Base-by-base conservation (phyloP, 2,797 vertebrate species). In the Chiloscyllium punctatum region DNA sequence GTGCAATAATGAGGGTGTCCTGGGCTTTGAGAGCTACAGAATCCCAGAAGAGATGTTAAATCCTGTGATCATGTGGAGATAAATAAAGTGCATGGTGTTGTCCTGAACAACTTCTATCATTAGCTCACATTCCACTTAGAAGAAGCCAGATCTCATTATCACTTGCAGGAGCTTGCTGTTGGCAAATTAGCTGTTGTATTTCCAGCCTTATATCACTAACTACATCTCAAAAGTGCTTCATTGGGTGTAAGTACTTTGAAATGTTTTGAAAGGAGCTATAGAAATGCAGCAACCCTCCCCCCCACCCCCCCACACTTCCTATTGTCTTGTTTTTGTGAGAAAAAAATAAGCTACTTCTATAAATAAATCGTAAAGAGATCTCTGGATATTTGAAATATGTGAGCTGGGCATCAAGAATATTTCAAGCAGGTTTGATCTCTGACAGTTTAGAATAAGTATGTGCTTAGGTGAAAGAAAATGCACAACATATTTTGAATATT, bases 391-490 rank as follows among this genome's bases (percentile, higher is more conserved):
- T 57, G 86, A 88, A 51, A 88, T 57, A 27, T 88, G 11, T 88
- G 86, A 57, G 51, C 53, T 23, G 25, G 42, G 6, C 48, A 48
- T 42, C 42, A 48, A 48, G 37, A 84, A 42, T 48, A 57, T 30
- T 57, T 88, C 86, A 30, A 48, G 21, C 86, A 53, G 86, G 51
- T 88, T 4, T 88, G 51, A 57, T 88, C 86, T 88, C 86, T 88
- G 27, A 88, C 86, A 88, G 86, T 88, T 88, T 88, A 9, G 86
- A 88, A 88, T 88, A 88, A 88, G 51, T 88, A 88, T 53, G 11
- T 27, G 51, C 51, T 88, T 57, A 79, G 33, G 25, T 33, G 88
- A 42, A 37, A 37, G 30, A 53, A 88, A 53, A 88, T 88, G 18
- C 51, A 27, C 82, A 42, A 48, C 48, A 5, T 84, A 84, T 88